Evolutionary conservation across 2,113 vertebrate species (phyloP).

Genomic region (Mobula hypostoma): DNA sequence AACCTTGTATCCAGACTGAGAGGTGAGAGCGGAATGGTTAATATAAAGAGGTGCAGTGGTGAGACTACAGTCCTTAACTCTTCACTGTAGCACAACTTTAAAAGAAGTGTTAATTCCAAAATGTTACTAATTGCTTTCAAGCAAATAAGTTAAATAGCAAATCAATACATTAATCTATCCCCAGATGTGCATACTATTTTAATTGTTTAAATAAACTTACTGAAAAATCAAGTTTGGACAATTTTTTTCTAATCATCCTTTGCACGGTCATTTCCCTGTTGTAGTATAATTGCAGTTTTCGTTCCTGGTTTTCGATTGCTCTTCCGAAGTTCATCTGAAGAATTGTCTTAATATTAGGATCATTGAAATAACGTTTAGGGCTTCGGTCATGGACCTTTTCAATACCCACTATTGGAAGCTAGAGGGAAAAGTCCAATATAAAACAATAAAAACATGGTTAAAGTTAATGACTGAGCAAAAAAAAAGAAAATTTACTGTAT

Average conservation of each 20-base stretch:
- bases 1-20: neutral
- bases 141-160: neutral
- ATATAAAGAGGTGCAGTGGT: no score
- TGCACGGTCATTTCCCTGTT: constrained; percentile 38
- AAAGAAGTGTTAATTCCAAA: neutral
- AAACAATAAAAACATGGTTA: neutral
- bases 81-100: neutral
- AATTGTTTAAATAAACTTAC: constrained; percentile 4
- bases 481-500: neutral
- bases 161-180: neutral
- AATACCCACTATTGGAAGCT: constrained; percentile 25
- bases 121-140: neutral
- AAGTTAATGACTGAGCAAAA: neutral
- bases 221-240: constrained; percentile 39
- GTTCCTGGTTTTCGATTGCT: constrained; percentile 26
- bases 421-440: neutral
- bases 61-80: neutral
- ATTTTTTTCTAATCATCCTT: constrained; percentile 41
- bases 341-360: constrained; percentile 40
- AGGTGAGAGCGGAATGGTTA: no score
- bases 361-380: constrained; percentile 41
- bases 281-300: constrained; percentile 35
- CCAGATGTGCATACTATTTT: neutral
- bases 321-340: constrained; percentile 36
- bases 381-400: neutral